These are phyloP conservation scores for Melieria picta DNA, from an alignment of 2,888 invertebrate species.

Conservation along the genomic window DNA sequence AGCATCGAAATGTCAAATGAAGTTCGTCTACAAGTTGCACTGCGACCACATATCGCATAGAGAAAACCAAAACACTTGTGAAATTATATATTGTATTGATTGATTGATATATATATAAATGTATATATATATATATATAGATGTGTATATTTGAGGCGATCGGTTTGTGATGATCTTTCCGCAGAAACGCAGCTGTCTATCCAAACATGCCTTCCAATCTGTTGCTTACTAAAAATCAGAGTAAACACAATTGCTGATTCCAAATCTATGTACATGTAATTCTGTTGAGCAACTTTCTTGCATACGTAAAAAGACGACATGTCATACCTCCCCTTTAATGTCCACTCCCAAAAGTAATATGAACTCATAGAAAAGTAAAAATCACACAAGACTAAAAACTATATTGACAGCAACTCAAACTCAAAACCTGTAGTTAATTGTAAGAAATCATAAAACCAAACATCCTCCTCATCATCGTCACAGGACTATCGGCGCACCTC, in stretches of 20 bases:
- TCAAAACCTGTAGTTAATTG: conserved; percentile 18
- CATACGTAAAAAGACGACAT: conserved; percentile 14
- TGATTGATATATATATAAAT: too few relatives aligned
- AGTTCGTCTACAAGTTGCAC: too few relatives aligned
- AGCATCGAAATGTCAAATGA: too few relatives aligned
- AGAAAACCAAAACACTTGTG: too few relatives aligned
- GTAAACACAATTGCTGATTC: conserved; percentile 8
- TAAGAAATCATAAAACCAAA: conserved; percentile 48
- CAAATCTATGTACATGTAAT: conserved; percentile 11
- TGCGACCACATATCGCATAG: too few relatives aligned
- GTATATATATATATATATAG: too few relatives aligned
- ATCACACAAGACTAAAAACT: conserved; percentile 39
- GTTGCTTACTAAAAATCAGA: conserved; percentile 13
- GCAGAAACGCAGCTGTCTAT: too few relatives aligned
- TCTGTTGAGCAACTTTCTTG: conserved; percentile 19
- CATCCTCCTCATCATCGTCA: conserved; percentile 63
- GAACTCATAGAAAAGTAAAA: conserved; percentile 24
- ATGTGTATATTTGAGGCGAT: too few relatives aligned
- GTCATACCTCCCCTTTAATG: conserved; percentile 37
- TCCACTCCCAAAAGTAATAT: conserved; percentile 30
- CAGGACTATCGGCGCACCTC: conserved; percentile 65
- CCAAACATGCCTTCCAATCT: too few relatives aligned
- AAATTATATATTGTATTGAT: too few relatives aligned
- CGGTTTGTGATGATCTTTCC: too few relatives aligned
- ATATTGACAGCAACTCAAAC: conserved; percentile 36